phyloP scores from a whole-genome alignment of 2,888 invertebrate genomes.

The Calliopum simillimum region DNA sequence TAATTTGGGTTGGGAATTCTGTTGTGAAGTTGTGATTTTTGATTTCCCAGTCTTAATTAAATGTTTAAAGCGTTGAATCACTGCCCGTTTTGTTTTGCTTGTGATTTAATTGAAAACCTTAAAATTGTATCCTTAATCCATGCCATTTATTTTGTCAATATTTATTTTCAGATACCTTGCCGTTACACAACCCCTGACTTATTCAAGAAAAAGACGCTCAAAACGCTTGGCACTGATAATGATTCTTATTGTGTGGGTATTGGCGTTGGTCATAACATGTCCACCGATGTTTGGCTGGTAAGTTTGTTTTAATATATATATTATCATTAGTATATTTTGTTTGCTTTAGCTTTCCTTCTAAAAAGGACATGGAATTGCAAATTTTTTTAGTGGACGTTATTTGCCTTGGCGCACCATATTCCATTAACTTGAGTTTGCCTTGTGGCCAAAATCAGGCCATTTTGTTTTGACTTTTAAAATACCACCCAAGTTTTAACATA shows the following conservation, averaged over 20 bases:
- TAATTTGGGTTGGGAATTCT: too few species aligned
- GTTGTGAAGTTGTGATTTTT: too few species aligned
- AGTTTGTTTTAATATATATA: conserved; percentile 61
- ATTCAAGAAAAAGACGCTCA: conserved; percentile 88
- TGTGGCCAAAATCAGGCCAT: too few species aligned
- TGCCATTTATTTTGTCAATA: conserved; percentile 7
- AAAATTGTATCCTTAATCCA: conserved; percentile 4
- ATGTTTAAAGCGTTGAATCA: neutral
- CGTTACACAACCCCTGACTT: conserved; percentile 92
- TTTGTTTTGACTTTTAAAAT: too few species aligned
- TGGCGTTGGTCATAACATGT: conserved; percentile 91
- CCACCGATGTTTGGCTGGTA: conserved; percentile 95
- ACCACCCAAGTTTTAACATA: too few species aligned
- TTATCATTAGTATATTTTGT: too few species aligned
- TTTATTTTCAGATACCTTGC: conserved; percentile 79
- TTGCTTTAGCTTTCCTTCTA: too few species aligned
- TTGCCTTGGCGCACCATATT: too few species aligned
- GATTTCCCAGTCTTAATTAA: neutral
- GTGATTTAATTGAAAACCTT: neutral
- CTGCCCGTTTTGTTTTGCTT: neutral
- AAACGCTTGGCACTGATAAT: conserved; percentile 86
- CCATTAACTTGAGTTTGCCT: too few species aligned
- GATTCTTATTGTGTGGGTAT: conserved; percentile 91
- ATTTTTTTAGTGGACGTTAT: too few species aligned
- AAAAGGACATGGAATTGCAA: too few species aligned